phyloP scores from a whole-genome alignment of 2,113 vertebrate genomes.

The Saccopteryx bilineata region DNA sequence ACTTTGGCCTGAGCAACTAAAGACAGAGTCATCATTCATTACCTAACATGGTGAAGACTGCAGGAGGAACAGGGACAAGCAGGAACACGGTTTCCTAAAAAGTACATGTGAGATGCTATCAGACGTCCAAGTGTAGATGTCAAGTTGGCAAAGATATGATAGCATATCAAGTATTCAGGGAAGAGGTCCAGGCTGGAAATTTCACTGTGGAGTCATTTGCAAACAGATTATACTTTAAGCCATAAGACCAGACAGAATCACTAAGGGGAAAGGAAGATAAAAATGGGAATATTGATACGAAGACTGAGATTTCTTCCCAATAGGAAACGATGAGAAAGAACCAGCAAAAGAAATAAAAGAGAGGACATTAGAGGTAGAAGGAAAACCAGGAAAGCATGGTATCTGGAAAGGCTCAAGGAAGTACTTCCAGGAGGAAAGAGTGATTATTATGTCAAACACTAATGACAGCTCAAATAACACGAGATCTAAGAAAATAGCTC shows the following conservation, averaged over 20 bases:
- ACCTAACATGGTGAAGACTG: neutral
- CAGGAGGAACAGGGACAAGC: neutral
- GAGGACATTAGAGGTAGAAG: fast-evolving
- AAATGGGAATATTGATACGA: neutral
- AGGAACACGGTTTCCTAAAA: neutral
- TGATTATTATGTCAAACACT: neutral
- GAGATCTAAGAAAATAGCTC: neutral
- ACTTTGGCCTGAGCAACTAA: neutral
- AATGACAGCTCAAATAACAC: neutral
- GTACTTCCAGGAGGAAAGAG: neutral
- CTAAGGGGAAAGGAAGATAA: neutral
- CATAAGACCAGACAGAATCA: neutral
- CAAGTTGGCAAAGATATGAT: neutral
- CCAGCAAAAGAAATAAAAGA: neutral
- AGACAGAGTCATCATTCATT: neutral
- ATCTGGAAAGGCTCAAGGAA: neutral
- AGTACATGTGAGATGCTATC: neutral
- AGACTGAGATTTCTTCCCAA: neutral
- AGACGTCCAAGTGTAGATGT: neutral
- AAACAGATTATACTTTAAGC: neutral
- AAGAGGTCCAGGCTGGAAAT: neutral
- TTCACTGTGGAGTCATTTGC: neutral
- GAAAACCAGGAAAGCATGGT: neutral
- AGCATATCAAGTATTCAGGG: neutral
- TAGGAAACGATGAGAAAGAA: neutral